Evolutionary conservation across 2,888 invertebrate genomes (phyloP).

Genomic region (Ectropis crepuscularia): DNA sequence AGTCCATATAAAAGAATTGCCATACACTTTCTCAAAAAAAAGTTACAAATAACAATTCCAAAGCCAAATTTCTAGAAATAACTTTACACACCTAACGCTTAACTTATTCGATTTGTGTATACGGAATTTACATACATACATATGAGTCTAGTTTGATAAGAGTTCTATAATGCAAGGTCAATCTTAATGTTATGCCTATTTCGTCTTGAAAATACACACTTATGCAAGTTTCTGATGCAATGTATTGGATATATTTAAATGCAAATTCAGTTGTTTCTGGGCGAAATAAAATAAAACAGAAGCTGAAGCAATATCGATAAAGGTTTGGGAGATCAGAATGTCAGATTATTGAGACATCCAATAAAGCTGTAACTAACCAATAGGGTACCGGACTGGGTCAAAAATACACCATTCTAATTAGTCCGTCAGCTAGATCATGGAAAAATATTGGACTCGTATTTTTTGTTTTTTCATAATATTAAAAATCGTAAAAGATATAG

Average conservation of each 20-base stretch:
- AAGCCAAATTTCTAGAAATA: too few species aligned
- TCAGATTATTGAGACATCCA: neutral
- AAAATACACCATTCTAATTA: too few species aligned
- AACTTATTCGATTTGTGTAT: too few species aligned
- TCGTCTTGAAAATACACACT: slow-evolving; percentile 1
- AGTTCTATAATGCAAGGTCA: slow-evolving; percentile 3
- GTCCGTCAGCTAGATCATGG: too few species aligned
- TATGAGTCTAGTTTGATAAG: neutral
- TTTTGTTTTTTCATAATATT: too few species aligned
- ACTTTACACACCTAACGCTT: too few species aligned
- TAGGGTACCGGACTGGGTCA: too few species aligned
- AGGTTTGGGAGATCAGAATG: neutral
- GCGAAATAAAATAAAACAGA: neutral
- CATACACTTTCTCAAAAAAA: too few species aligned
- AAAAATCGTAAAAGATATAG: too few species aligned
- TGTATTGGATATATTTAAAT: neutral
- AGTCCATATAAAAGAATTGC: too few species aligned
- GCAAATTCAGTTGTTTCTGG: neutral
- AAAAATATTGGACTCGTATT: too few species aligned
- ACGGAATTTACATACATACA: neutral
- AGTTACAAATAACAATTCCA: too few species aligned
- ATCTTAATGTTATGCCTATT: slow-evolving; percentile 6
- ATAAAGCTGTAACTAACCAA: neutral
- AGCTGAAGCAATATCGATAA: neutral
- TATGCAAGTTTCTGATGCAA: slow-evolving; percentile 8